Percentiles rank a stretch among this genome's conserved stretches.
Conservation (phyloP, 2,888 invertebrate species). For the Leucophenga maculata region DNA sequence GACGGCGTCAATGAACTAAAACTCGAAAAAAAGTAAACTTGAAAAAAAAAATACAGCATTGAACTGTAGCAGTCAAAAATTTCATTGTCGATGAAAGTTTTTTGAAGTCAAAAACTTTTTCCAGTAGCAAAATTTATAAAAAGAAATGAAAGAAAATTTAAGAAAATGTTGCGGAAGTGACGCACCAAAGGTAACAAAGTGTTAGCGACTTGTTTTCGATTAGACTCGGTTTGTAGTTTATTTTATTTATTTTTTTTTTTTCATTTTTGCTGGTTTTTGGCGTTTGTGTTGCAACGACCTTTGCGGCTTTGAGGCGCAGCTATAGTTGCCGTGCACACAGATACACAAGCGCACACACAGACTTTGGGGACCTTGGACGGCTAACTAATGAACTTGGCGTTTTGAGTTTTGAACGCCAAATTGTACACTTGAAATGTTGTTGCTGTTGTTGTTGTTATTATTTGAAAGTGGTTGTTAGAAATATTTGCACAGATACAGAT, state of each 20-base stretch:
- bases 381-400: constrained; percentile 23
- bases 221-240: background rate
- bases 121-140: constrained; percentile 20
- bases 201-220: background rate
- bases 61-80: constrained; percentile 62
- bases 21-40: background rate
- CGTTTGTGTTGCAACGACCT: constrained; percentile 58
- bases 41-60: constrained; percentile 50
- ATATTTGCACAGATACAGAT: background rate
- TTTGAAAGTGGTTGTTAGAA: background rate
- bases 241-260: no score
- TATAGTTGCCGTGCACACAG: constrained; percentile 32
- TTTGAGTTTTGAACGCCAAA: constrained; percentile 15
- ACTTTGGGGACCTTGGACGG: constrained; percentile 20
- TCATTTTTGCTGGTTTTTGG: background rate
- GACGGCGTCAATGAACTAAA: background rate
- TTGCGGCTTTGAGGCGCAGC: constrained; percentile 45
- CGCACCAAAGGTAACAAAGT: constrained; percentile 32
- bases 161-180: constrained; percentile 1
- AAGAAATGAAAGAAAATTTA: constrained; percentile 37
- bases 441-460: background rate
- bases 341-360: background rate
- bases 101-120: constrained; percentile 3
- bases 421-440: background rate
- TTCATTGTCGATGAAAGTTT: constrained; percentile 52